Percentiles rank a stretch among this genome's conserved stretches.
phyloP scores from a whole-genome alignment of 2,113 vertebrate species.

The Scomber japonicus region DNA sequence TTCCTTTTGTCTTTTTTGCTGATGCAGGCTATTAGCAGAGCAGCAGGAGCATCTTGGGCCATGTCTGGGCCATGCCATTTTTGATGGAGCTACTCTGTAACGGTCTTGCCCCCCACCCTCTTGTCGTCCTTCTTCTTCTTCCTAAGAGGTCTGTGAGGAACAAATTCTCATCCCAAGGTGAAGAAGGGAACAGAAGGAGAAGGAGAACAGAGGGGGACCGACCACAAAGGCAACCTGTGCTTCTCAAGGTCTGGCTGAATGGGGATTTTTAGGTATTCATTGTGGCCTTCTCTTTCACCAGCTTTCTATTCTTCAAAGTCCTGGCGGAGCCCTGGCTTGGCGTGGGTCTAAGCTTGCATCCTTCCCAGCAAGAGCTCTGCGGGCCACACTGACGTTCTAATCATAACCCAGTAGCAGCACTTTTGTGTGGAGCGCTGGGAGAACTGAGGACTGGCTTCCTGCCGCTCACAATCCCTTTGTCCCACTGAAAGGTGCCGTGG shows the following conservation, averaged over 20 bases:
- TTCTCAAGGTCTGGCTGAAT: constrained; percentile 78
- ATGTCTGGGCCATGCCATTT: constrained; percentile 76
- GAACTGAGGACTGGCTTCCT: constrained; percentile 77
- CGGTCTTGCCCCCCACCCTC: constrained; percentile 51
- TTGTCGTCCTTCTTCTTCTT: constrained; percentile 44
- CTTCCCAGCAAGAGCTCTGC: constrained; percentile 69
- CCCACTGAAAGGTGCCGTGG: constrained; percentile 64
- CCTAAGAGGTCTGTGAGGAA: constrained; percentile 60
- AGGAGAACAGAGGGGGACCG: constrained; percentile 62
- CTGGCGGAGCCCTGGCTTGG: constrained; percentile 70
- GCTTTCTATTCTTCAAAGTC: constrained; percentile 66
- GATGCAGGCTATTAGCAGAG: constrained; percentile 82
- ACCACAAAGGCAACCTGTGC: constrained; percentile 75
- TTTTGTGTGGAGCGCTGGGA: constrained; percentile 74
- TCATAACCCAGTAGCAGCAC: constrained; percentile 76
- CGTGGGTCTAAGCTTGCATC: constrained; percentile 76
- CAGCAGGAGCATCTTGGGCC: constrained; percentile 70
- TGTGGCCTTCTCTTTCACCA: constrained; percentile 72
- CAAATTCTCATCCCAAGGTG: constrained; percentile 76
- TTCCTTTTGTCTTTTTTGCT: constrained; percentile 81
- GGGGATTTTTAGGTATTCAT: constrained; percentile 82
- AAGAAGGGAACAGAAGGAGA: constrained; percentile 65
- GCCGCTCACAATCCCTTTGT: constrained; percentile 77
- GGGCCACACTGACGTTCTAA: constrained; percentile 80
- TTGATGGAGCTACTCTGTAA: constrained; percentile 76